These are phyloP conservation scores for Zonotrichia leucophrys DNA, from an alignment of 2,113 vertebrate species.

Conservation along the genomic window DNA sequence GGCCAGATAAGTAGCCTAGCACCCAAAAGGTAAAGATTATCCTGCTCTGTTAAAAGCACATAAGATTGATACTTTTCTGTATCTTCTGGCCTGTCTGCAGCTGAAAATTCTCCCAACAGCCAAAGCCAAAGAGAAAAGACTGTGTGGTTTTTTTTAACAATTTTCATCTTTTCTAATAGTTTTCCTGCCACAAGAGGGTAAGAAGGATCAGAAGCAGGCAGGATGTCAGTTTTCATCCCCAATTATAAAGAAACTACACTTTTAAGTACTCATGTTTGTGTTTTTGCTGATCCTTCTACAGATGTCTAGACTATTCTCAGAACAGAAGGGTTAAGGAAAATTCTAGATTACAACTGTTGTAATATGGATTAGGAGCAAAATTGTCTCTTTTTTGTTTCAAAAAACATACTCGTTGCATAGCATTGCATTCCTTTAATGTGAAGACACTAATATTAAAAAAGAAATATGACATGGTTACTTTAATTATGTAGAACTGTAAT, in stretches of 20 bases:
- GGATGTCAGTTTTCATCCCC: not conserved
- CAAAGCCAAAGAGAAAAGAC: not conserved
- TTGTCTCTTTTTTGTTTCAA: not conserved
- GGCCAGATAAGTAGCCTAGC: not conserved
- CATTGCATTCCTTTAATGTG: slow-evolving; percentile 12
- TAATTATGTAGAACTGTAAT: slow-evolving; percentile 62
- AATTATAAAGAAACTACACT: slow-evolving; percentile 5
- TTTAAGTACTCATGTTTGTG: not conserved
- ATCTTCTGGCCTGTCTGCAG: not conserved
- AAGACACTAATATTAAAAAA: slow-evolving; percentile 23
- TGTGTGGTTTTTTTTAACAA: not conserved
- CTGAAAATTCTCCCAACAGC: not conserved
- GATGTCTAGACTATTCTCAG: not conserved
- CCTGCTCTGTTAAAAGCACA: not conserved
- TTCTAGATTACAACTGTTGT: not conserved
- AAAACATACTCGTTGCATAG: not conserved
- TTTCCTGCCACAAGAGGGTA: not conserved
- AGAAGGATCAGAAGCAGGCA: slow-evolving; percentile 12
- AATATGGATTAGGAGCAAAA: not conserved
- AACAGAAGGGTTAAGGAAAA: not conserved
- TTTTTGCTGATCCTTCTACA: not conserved
- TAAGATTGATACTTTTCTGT: not conserved
- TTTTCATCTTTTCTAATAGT: slow-evolving; percentile 27
- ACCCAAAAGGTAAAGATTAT: not conserved
- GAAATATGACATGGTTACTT: slow-evolving; percentile 29